A percentile compares a stretch with the other conserved stretches of the same genome.
Evolutionary conservation across 2,797 vertebrate species (phyloP).

Genomic region (Crenichthys baileyi): DNA sequence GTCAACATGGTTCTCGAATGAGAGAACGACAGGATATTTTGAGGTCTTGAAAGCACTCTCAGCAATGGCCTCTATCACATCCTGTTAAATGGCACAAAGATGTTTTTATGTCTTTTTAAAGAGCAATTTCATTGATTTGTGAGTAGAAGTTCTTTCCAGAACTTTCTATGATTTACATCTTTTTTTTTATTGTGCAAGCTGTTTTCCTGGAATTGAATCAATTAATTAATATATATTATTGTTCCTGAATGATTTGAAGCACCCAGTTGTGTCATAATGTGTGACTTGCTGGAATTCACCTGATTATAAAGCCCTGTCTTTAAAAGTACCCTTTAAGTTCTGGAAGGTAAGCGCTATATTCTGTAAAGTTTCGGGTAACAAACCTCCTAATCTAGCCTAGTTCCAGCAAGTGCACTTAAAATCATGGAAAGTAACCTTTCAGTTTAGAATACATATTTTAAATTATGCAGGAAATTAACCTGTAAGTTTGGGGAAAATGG

Average conservation of each 20-base stretch:
- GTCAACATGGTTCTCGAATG: slow-evolving; percentile 98
- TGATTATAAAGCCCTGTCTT: background rate
- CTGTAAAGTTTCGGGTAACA: background rate
- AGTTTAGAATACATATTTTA: background rate
- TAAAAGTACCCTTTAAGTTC: background rate
- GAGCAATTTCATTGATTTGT: background rate
- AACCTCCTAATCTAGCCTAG: background rate
- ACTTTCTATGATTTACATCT: too few relatives aligned
- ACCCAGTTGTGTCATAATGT: too few relatives aligned
- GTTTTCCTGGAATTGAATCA: too few relatives aligned
- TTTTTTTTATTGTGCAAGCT: too few relatives aligned
- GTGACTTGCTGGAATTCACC: too few relatives aligned
- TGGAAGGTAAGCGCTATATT: background rate
- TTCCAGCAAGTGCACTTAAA: background rate
- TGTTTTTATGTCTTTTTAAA: slow-evolving; percentile 1
- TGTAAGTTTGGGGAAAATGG: background rate
- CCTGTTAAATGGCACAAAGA: slow-evolving; percentile 75
- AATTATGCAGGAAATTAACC: background rate
- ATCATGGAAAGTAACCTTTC: background rate
- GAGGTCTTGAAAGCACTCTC: slow-evolving; percentile 99
- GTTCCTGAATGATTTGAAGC: too few relatives aligned
- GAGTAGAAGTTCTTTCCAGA: background rate
- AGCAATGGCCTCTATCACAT: slow-evolving; percentile 96
- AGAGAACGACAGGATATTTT: slow-evolving; percentile 91
- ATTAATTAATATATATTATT: too few relatives aligned